phyloP scores from a whole-genome alignment of 2,113 vertebrate species.

The Chrysemys picta region DNA sequence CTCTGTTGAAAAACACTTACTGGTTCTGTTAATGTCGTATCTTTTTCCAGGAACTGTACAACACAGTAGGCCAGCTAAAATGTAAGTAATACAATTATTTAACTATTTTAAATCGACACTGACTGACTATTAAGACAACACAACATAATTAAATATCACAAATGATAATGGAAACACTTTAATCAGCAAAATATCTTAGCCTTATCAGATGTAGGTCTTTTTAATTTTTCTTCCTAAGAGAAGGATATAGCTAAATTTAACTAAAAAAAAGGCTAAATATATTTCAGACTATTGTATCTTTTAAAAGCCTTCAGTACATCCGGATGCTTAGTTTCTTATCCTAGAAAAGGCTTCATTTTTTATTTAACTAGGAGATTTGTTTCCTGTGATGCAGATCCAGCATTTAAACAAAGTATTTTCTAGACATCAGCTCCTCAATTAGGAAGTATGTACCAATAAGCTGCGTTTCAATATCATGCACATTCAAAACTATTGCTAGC shows the following conservation, averaged over 20 bases:
- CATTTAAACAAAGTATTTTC: neutral
- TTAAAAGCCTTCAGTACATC: slow-evolving; percentile 25
- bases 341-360: slow-evolving; percentile 17
- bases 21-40: slow-evolving; percentile 94
- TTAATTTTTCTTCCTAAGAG: slow-evolving; percentile 36
- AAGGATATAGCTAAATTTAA: slow-evolving; percentile 33
- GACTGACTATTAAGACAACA: slow-evolving; percentile 15
- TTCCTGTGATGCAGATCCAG: slow-evolving; percentile 12
- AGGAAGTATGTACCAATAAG: neutral
- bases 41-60: slow-evolving; percentile 99
- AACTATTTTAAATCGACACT: slow-evolving; percentile 35
- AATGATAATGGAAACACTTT: slow-evolving; percentile 15
- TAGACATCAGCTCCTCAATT: neutral
- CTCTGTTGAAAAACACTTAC: slow-evolving; percentile 78
- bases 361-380: neutral
- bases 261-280: slow-evolving; percentile 48
- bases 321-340: neutral
- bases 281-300: slow-evolving; percentile 10
- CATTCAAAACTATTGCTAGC: neutral
- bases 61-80: slow-evolving; percentile 97
- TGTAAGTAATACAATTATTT: slow-evolving; percentile 52
- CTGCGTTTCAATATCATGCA: neutral
- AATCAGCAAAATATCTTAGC: neutral
- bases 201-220: neutral
- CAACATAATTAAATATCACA: slow-evolving; percentile 18